Percentiles rank a stretch among this genome's conserved stretches.
Conservation (phyloP, 2,113 vertebrate genomes). For the Willisornis vidua region DNA sequence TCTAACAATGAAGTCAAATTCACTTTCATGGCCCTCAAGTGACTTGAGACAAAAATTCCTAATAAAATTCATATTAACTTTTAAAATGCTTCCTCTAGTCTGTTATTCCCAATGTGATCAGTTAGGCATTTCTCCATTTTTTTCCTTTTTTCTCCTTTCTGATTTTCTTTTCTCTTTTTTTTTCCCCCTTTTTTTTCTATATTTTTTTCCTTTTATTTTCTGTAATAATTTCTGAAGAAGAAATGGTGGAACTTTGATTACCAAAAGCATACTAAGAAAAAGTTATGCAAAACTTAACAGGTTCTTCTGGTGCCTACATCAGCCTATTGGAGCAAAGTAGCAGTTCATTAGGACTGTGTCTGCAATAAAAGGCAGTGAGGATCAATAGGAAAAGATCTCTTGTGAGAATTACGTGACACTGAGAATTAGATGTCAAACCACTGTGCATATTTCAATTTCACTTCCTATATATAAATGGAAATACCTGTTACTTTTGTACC, state of each 20-base stretch:
- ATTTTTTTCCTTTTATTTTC: background rate
- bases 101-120: background rate
- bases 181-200: no score
- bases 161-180: no score
- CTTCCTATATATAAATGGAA: background rate
- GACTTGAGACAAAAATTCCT: background rate
- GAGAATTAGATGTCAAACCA: background rate
- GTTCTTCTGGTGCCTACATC: constrained; percentile 28
- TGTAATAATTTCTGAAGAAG: constrained; percentile 18
- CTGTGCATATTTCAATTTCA: background rate
- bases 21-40: background rate
- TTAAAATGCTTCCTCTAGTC: background rate
- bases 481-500: background rate
- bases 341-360: background rate
- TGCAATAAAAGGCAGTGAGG: background rate
- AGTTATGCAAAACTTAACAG: background rate
- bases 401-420: background rate
- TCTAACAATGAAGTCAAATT: constrained; percentile 1
- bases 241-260: background rate
- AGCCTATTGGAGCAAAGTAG: constrained; percentile 18
- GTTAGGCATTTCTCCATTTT: background rate
- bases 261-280: background rate
- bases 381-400: background rate
- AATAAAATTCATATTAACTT: background rate
- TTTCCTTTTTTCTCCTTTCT: background rate